Base-by-base conservation (phyloP, 2,797 vertebrate species). In the Anolis apletophallus region DNA sequence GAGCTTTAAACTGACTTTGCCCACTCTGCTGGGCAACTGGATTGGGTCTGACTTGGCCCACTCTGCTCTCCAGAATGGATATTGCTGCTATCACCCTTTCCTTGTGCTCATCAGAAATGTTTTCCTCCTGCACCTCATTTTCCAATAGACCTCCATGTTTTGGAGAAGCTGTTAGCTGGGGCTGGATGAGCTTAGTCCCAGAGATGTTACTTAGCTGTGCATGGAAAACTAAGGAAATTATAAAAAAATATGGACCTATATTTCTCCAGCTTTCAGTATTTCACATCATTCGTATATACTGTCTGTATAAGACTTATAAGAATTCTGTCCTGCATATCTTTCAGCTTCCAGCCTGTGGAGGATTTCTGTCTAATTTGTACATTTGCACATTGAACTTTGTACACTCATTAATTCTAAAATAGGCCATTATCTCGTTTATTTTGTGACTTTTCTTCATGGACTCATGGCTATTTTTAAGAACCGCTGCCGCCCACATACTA, bases 401-500 rank as follows among this genome's bases (percentile, higher is more conserved):
- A 54, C 5, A 29, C 23, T 40, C 13, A 19, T 14, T 67, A 57
- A 17, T 64, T 64, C 68, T 40, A 34, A 73, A 83, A 54, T 5
- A 13, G 34, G n/a, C 4, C n/a, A 26, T 52, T 36, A 6, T 78
- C 40, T 78, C 74, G 50, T 83, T 73, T 61, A 40, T 46, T 79
- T 17, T 52, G 81, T 72, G 55, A 64, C 23, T 83, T 87, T 80
- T 73, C 55, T 79, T 79, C 14, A 32, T 73, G 57, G 36, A 82
- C 76, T 11, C 10, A 74, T 12, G 46, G 73, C 57, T 87, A 83
- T 87, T 83, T 93, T 82, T 86, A 54, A 83, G 11, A 54, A 13
- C 59, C 81, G 73, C 71, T 46, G 72, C 83, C 80, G 34, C 83
- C 83, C 85, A 73, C 64, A 52, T 90, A 75, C 87, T 86, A 84